phyloP scores from a whole-genome alignment of 1,140 invertebrate species.

The Brachystomella parvula region DNA sequence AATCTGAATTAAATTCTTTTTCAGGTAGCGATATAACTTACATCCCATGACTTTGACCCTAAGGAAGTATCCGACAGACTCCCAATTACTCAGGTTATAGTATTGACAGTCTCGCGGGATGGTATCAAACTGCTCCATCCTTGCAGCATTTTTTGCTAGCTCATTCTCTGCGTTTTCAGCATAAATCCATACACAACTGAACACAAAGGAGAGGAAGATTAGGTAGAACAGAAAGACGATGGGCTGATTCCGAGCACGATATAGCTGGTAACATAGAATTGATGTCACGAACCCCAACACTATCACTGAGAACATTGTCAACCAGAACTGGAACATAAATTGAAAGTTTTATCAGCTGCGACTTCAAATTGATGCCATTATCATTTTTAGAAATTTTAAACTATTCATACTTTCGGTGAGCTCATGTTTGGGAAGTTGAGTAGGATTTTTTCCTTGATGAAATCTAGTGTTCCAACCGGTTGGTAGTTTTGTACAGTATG shows the following conservation, averaged over 20 bases:
- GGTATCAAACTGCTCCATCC: conserved; percentile 15
- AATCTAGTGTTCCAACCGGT: not conserved
- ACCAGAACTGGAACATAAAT: conserved; percentile 17
- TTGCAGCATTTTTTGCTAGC: conserved; percentile 19
- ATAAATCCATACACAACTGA: conserved; percentile 31
- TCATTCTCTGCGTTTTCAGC: conserved; percentile 6
- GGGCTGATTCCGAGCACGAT: not conserved
- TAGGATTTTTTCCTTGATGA: not conserved
- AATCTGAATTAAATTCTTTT: not conserved
- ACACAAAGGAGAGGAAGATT: conserved; percentile 21
- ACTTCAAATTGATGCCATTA: not conserved
- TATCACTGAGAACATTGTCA: conserved; percentile 12
- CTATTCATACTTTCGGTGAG: not conserved
- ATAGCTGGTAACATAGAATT: conserved; percentile 9
- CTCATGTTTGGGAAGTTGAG: conserved; percentile 9
- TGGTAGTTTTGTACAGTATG: conserved; percentile 16
- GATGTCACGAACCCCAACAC: conserved; percentile 17
- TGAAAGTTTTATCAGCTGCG: not conserved
- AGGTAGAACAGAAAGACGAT: conserved; percentile 20
- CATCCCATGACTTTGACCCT: conserved; percentile 21
- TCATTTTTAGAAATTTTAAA: not conserved
- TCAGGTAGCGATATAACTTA: conserved; percentile 14
- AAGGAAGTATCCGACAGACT: conserved; percentile 18
- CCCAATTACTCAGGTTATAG: conserved; percentile 13
- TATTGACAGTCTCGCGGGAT: conserved; percentile 33